Evolutionary conservation across 2,797 vertebrate genomes (phyloP), one percentile per base, ranked within the genome.

Genomic region (Erethizon dorsatum): DNA sequence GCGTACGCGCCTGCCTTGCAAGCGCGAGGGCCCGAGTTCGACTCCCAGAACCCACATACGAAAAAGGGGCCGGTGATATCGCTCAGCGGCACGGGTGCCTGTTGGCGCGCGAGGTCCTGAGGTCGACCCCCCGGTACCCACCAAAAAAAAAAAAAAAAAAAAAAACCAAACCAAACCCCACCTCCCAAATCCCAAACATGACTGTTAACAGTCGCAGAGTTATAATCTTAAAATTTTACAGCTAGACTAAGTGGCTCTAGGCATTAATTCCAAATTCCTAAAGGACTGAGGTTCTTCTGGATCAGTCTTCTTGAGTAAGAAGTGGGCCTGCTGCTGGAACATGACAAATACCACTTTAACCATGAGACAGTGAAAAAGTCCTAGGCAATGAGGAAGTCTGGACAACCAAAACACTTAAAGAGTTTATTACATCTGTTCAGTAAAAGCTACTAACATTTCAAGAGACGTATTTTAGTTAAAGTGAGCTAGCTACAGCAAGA

Each of bases 261-360:
- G 13, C 61, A 84, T 88, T 22, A 79, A 71, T 37, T 96, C 26
- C 26, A 84, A 84, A 92, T 84, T 92, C 50, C 63, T 92, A 79
- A 88, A 85, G 69, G 54, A 79, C 31, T 71, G 24, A 56, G 14
- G 54, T 28, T 17, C 28, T 87, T 37, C n/a, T n/a, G 65, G 6
- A 26, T 92, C 50, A 41, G 33, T 41, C 24, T 28, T 77, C 63
- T 56, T 12, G 5, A 90, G 45, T 54, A 88, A 63, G 26, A 75
- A 41, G 7, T 56, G 17, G 28, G 17, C 54, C n/a, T 37, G 78
- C 78, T 65, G 67, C 3, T 10, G 7, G 61, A 83, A 83, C 65
- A 84, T 1, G 22, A 31, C 37, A 96, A n/a, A 47, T 54, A 26
- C 33, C 41, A 57, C 22, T 52, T 80, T 65, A 75, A 88, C 37